Conservation (phyloP, 2,888 invertebrate species). For the Geotrupes spiniger region DNA sequence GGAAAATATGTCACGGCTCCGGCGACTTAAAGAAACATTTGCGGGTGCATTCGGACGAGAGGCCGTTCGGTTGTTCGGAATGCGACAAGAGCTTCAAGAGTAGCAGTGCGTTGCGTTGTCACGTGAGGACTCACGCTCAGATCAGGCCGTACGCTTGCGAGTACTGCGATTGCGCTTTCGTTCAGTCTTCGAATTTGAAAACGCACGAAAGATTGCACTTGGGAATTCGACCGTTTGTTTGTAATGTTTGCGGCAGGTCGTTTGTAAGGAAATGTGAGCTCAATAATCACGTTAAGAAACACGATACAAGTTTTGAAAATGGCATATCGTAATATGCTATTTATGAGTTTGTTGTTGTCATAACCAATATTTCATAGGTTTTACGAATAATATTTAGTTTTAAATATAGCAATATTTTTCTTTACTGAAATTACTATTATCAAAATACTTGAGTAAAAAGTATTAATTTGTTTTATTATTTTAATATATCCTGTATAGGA, state of each 20-base stretch:
- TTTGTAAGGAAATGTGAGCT: conserved; percentile 32
- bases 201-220: conserved; percentile 31
- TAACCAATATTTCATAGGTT: too few relatives aligned
- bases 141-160: conserved; percentile 30
- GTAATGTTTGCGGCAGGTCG: conserved; percentile 24
- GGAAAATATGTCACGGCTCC: conserved; percentile 26
- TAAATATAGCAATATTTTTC: too few relatives aligned
- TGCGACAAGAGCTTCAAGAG: conserved; percentile 30
- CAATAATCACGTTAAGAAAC: conserved; percentile 24
- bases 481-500: too few relatives aligned
- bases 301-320: not conserved
- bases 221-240: conserved; percentile 24
- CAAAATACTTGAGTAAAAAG: too few relatives aligned
- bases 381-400: too few relatives aligned
- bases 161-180: conserved; percentile 27
- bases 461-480: too few relatives aligned
- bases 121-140: conserved; percentile 29
- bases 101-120: conserved; percentile 28
- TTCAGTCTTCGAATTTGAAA: conserved; percentile 32
- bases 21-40: conserved; percentile 30
- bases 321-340: too few relatives aligned
- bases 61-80: conserved; percentile 27
- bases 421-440: too few relatives aligned
- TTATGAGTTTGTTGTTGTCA: too few relatives aligned
- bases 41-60: conserved; percentile 27